Evolutionary conservation across 2,797 vertebrate species (phyloP).

Genomic region (Lateolabrax maculatus): DNA sequence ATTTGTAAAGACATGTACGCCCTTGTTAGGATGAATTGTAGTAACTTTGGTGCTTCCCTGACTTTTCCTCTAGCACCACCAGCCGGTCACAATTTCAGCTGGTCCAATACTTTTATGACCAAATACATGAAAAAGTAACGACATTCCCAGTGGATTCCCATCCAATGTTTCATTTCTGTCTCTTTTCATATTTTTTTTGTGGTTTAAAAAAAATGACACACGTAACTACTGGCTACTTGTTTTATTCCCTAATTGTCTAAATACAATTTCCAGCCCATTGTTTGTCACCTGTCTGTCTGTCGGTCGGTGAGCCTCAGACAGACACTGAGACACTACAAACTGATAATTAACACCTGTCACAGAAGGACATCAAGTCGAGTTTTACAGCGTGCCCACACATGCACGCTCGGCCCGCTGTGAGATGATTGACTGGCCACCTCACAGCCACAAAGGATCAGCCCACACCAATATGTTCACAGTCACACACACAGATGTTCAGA

Average conservation of each 20-base stretch:
- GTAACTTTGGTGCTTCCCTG: not conserved
- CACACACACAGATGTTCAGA: conserved; percentile 55
- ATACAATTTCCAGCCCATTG: conserved; percentile 45
- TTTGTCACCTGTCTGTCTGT: conserved; percentile 35
- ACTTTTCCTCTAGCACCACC: not conserved
- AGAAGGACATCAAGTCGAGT: conserved; percentile 19
- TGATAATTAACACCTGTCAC: conserved; percentile 77
- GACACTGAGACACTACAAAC: conserved; percentile 14
- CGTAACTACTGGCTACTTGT: not conserved
- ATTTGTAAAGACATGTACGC: not conserved
- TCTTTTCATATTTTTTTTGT: not conserved
- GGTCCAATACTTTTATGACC: not conserved
- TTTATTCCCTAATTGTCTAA: conserved; percentile 4
- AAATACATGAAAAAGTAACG: not conserved
- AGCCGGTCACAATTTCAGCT: not conserved
- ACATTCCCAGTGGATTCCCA: no score
- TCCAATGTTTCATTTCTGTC: not conserved
- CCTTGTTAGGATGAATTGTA: no score
- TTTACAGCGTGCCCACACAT: conserved; percentile 47
- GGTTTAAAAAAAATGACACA: conserved; percentile 13
- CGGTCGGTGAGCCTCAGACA: conserved; percentile 9
- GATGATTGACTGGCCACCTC: conserved; percentile 55
- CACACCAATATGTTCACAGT: conserved; percentile 50
- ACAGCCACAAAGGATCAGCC: conserved; percentile 48
- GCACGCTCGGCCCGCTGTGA: not conserved